Percentiles rank a stretch among this genome's conserved stretches.
Evolutionary conservation across 2,888 invertebrate genomes (phyloP).

Genomic region (Gasteruption jaculator): DNA sequence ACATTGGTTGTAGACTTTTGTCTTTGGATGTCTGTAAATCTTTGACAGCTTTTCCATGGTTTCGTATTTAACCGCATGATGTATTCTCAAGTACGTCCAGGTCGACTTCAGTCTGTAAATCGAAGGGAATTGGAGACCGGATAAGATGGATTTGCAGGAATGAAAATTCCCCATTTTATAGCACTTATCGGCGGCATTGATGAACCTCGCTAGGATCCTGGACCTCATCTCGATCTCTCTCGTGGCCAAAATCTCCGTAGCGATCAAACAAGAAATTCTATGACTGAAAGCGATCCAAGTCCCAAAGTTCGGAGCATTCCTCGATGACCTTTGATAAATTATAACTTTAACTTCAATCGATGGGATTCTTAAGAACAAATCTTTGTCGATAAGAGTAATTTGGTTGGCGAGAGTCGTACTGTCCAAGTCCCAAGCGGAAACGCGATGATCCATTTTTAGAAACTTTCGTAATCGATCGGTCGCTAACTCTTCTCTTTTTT

Average conservation of each 20-base stretch:
- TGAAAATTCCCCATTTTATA: conserved; percentile 55
- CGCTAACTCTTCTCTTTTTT: conserved; percentile 11
- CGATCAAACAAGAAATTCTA: conserved; percentile 53
- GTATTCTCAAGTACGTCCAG: conserved; percentile 54
- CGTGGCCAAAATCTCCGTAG: conserved; percentile 51
- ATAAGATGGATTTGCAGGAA: conserved; percentile 54
- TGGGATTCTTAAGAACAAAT: conserved; percentile 54
- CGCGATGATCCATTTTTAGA: conserved; percentile 46
- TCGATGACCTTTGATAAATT: conserved; percentile 50
- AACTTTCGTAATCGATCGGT: conserved; percentile 43
- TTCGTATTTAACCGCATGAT: conserved; percentile 55
- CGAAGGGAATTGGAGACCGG: conserved; percentile 56
- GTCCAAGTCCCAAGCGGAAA: conserved; percentile 56
- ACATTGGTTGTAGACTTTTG: conserved; percentile 47
- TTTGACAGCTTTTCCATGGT: conserved; percentile 53
- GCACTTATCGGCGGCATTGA: conserved; percentile 57
- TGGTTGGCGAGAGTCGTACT: conserved; percentile 55
- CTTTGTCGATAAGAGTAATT: conserved; percentile 55
- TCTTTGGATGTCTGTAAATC: conserved; percentile 51
- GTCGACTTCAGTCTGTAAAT: conserved; percentile 53
- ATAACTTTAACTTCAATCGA: conserved; percentile 50
- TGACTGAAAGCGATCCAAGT: conserved; percentile 56
- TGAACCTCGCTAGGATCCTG: conserved; percentile 55
- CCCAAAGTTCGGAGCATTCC: conserved; percentile 54
- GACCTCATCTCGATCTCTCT: conserved; percentile 48